Base-by-base conservation (phyloP, 2,113 vertebrate species). In the Morone chrysops region DNA sequence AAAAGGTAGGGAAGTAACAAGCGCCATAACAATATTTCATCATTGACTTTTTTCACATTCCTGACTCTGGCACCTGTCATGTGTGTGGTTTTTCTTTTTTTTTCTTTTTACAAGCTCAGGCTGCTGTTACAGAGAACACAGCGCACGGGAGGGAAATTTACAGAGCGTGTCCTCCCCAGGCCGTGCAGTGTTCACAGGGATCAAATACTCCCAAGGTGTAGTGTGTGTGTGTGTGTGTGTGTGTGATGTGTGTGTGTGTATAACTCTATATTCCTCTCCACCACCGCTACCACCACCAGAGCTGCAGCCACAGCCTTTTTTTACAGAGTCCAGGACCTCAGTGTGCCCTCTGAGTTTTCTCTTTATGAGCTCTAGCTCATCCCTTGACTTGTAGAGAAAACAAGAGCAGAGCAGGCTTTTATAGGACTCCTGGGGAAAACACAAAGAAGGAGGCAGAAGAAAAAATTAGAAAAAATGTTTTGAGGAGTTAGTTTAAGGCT, bases 61-160 rank as follows among this genome's bases (percentile, higher is more conserved):
- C 81, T 78, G 57, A 61, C 79, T 85, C 80, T 93, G 94, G 90
- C 95, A 95, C 94, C 93, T 95, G 95, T 93, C 93, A 94, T 85
- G 73, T 79, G 81, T 84, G 74, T 80, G 75, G 77, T 78, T 91
- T 83, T 81, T 82, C 70, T 84, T 88, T 84, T 88, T 47, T 82
- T 74, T 63, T 82, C 16, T 74, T 81, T 92, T 92, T 93, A 91
- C 83, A 90, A 94, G 89, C 83, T 51, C 47, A 13, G 63, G 75
- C 79, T 65, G 86, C 89, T 57, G 74, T 88, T 88, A 75, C 76
- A 90, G 86, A 89, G 77, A 87, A 87, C 89, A 89, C 84, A 80
- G 78, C 89, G 81, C 76, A 62, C 76, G 47, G 90, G 89, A 86
- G 86, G 86, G 84, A 79, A 71, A 75, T 94, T 93, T 90, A 94